phyloP scores from a whole-genome alignment of 2,797 vertebrate genomes.

The Gouania willdenowi region DNA sequence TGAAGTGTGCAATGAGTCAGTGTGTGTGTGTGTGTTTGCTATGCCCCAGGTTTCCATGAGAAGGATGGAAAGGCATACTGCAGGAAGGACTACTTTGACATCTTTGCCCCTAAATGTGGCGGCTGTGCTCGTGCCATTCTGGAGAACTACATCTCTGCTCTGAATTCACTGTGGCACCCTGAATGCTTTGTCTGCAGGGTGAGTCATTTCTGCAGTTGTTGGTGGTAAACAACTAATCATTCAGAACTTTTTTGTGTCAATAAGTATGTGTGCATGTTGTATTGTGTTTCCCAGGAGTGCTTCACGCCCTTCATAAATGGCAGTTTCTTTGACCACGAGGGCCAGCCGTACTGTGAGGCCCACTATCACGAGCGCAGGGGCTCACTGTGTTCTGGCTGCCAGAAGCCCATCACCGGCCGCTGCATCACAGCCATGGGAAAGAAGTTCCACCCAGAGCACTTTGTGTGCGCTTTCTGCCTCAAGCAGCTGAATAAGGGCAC shows the following conservation, averaged over 20 bases:
- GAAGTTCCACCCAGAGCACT: constrained; percentile 97
- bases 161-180: constrained; percentile 92
- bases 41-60: constrained; percentile 86
- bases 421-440: constrained; percentile 96
- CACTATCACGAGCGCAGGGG: constrained; percentile 93
- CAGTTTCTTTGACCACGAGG: constrained; percentile 94
- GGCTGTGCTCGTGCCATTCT: constrained; percentile 90
- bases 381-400: constrained; percentile 92
- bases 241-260: too few species aligned
- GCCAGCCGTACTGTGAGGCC: constrained; percentile 93
- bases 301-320: constrained; percentile 91
- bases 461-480: constrained; percentile 95
- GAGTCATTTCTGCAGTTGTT: constrained; percentile 44
- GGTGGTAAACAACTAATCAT: too few species aligned
- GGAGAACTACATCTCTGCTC: constrained; percentile 94
- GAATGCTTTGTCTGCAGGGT: constrained; percentile 97
- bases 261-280: too few species aligned
- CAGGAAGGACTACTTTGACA: constrained; percentile 95
- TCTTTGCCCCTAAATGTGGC: constrained; percentile 94
- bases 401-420: constrained; percentile 96
- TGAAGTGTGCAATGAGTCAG: neutral
- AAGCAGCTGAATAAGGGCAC: constrained; percentile 98
- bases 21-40: constrained; percentile 10
- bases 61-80: constrained; percentile 94
- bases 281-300: constrained; percentile 83